Evolutionary conservation across 2,888 invertebrate species (phyloP), one percentile per base, ranked within the genome.

Genomic region (Dryadula phaetusa): DNA sequence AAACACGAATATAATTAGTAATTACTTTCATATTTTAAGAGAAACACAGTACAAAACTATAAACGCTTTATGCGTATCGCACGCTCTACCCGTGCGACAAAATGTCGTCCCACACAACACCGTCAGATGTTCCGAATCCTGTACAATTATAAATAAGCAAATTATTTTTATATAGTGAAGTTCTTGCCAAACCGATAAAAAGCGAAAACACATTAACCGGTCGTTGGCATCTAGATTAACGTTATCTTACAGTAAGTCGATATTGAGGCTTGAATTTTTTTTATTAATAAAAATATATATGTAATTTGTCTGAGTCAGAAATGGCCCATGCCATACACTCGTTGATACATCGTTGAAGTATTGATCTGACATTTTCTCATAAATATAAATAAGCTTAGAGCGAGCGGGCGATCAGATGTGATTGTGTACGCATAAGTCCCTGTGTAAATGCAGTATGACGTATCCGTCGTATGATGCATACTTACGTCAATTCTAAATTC

Each of bases 131-230:
- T 20, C 47, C n/a, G 20, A 58, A 42, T 42, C 32, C 64, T 22
- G 46, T 34, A 56, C 22, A 56, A 5, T 58, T 58, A 65, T 28
- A 56, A 65, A 58, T 54, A 64, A 64, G 20, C 49, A n/a, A 62
- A 65, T 69, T 56, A 69, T 69, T 65, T 69, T 65, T 49, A 69
- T 65, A 65, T 32, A 40, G 42, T 42, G 47, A 64, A 62, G n/a
- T 65, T 42, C 49, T 49, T 56, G 64, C 68, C 68, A 56, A 68
- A 56, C 42, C 64, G 53, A 68, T 68, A 64, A 54, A 64, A 56
- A 40, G 52, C 32, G 54, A 61, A 68, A 68, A 52, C 58, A 56
- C 62, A 66, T 66, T 40, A 69, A 52, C 37, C 44, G 63, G 62
- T 63, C 70, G 44, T 67, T 67, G 61, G 56, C 64, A 14, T 61